Evolutionary conservation across 2,888 invertebrate genomes (phyloP), one percentile per base, ranked within the genome.

Genomic region (Cacoxenus indagator): DNA sequence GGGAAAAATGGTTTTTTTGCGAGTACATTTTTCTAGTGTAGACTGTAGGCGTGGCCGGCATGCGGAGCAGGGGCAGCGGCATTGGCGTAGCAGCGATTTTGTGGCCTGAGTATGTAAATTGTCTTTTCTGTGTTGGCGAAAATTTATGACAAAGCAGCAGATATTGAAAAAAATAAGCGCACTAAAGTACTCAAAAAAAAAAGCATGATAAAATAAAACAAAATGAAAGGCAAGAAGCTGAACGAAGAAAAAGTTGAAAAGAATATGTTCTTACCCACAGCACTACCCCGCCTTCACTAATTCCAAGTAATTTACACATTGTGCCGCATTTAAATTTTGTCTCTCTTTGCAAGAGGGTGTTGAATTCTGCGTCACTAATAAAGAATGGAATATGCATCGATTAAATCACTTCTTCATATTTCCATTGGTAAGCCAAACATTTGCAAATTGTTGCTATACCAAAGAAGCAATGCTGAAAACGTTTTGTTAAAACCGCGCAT

Each of bases 51-150:
- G 17, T 19, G n/a, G 6, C 24, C 11, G 11, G 1, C 26, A 26
- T 11, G 26, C 55, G 14, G 26, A 0, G 4, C 48, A 4, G n/a
- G n/a, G n/a, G n/a, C 48, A 5, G n/a, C 19, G 1, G 48, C 19
- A n/a, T 48, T n/a, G 14, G 27, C 27, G 14, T n/a, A 27, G 27
- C 29, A 31, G 19, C 24, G 59, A 55, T 31, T 59, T 59, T 37
- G 11, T 22, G 59, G 59, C 19, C 45, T 59, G 59, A 59, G 59
- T 59, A 59, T 59, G 59, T 59, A 59, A 59, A 59, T 59, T 59
- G 59, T 59, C 59, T 59, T 59, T 59, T 55, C 26, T 59, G 59
- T 59, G 31, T 59, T 59, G 29, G 29, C 59, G 31, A n/a, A 59
- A 59, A 59, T 59, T 59, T 59, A 59, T 59, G 59, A 59, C 59